A percentile compares a stretch with the other conserved stretches of the same genome.
phyloP scores from a whole-genome alignment of 2,888 invertebrate genomes.

The Brachyptera putata region DNA sequence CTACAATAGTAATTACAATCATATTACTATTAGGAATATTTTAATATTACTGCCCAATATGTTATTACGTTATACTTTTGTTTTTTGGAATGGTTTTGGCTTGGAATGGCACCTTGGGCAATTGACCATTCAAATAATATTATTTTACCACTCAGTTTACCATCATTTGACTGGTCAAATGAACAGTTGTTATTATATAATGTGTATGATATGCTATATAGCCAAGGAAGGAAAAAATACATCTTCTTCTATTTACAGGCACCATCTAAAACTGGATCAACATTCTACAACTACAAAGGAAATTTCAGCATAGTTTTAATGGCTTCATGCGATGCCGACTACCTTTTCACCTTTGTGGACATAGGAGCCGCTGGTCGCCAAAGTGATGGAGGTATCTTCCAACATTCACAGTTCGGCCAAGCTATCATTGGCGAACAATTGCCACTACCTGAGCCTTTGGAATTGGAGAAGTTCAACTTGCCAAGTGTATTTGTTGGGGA shows the following conservation, averaged over 20 bases:
- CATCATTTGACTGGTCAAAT: too few species aligned
- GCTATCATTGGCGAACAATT: background rate
- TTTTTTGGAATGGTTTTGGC: too few species aligned
- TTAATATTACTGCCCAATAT: too few species aligned
- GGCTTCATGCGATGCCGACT: conserved; percentile 11
- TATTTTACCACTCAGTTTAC: too few species aligned
- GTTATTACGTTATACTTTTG: too few species aligned
- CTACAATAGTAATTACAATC: too few species aligned
- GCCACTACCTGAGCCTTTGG: background rate
- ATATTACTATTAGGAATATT: too few species aligned
- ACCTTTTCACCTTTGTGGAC: conserved; percentile 12
- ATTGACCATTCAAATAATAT: too few species aligned
- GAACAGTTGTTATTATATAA: too few species aligned
- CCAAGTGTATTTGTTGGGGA: too few species aligned
- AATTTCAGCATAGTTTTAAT: background rate
- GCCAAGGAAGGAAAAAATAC: background rate
- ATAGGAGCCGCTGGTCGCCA: conserved; percentile 22
- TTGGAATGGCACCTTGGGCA: too few species aligned
- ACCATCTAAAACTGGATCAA: background rate
- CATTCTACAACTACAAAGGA: background rate
- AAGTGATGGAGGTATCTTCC: too few species aligned
- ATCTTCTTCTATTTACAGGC: conserved; percentile 1
- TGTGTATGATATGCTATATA: background rate
- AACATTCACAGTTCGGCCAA: conserved; percentile 8
- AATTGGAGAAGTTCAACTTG: background rate